Percentiles rank a stretch among this genome's conserved stretches.
Evolutionary conservation across 2,113 vertebrate genomes (phyloP).

Genomic region (Scomber colias): DNA sequence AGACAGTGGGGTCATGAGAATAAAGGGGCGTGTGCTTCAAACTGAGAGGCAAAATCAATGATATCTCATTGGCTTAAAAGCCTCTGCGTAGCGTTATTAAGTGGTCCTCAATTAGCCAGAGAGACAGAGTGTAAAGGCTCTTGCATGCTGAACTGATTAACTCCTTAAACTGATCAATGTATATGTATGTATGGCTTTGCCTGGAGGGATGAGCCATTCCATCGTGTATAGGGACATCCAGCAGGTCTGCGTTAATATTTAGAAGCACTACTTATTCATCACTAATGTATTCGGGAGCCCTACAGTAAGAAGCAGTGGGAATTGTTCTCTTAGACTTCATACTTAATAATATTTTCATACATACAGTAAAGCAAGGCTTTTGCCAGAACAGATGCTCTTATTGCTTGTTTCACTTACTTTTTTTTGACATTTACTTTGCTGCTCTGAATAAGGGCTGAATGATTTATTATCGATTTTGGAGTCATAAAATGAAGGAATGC

Average conservation of each 20-base stretch:
- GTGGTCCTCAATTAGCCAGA: conserved; percentile 75
- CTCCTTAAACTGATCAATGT: conserved; percentile 43
- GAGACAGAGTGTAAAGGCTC: conserved; percentile 55
- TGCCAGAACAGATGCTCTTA: neutral
- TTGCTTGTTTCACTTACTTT: neutral
- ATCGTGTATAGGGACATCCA: conserved; percentile 4
- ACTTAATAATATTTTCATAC: neutral
- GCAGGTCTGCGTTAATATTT: conserved; percentile 2
- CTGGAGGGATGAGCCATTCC: conserved; percentile 48
- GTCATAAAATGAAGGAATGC: neutral
- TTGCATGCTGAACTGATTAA: conserved; percentile 37
- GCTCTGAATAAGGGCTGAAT: neutral
- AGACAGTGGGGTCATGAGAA: conserved; percentile 57
- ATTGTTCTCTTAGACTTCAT: neutral
- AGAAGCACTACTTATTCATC: neutral
- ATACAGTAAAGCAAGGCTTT: neutral
- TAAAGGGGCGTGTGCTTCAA: conserved; percentile 47
- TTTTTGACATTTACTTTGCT: neutral
- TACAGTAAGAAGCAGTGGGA: neutral
- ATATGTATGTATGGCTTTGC: conserved; percentile 21
- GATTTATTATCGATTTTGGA: no score
- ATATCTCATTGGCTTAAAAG: conserved; percentile 83
- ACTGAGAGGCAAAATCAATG: conserved; percentile 78
- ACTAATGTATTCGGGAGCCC: neutral
- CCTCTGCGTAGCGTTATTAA: conserved; percentile 73